Conservation (phyloP, 1,140 invertebrate genomes). For the Tribolium madens region DNA sequence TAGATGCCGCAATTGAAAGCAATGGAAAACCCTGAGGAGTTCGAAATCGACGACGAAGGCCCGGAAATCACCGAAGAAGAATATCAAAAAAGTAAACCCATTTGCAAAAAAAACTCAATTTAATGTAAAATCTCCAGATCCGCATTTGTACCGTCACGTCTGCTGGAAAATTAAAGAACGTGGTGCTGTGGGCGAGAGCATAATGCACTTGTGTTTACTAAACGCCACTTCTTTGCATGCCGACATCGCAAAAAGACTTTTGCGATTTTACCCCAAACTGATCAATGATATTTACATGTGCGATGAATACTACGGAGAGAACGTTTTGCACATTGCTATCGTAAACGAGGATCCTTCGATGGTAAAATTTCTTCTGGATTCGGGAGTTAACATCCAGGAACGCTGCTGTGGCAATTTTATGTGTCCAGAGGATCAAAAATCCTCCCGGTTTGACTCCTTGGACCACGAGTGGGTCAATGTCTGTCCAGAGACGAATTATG, state of each 20-base stretch:
- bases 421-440: slow-evolving; percentile 97
- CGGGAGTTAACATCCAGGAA: slow-evolving; percentile 91
- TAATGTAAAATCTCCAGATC: slow-evolving; percentile 58
- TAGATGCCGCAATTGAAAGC: slow-evolving; percentile 78
- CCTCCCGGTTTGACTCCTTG: slow-evolving; percentile 84
- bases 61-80: slow-evolving; percentile 69
- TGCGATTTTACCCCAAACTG: slow-evolving; percentile 93
- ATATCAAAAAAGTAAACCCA: slow-evolving; percentile 61
- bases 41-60: slow-evolving; percentile 82
- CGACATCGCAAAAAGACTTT: slow-evolving; percentile 91
- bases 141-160: slow-evolving; percentile 78
- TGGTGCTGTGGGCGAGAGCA: slow-evolving; percentile 95
- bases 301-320: slow-evolving; percentile 97
- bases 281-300: slow-evolving; percentile 96
- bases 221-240: slow-evolving; percentile 92
- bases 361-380: slow-evolving; percentile 95
- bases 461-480: slow-evolving; percentile 95
- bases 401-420: slow-evolving; percentile 96
- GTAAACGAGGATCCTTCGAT: slow-evolving; percentile 98
- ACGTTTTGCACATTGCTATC: slow-evolving; percentile 95
- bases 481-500: slow-evolving; percentile 89
- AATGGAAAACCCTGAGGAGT: slow-evolving; percentile 86
- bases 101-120: not conserved
- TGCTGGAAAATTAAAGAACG: slow-evolving; percentile 95
- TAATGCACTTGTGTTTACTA: slow-evolving; percentile 93